Percentiles rank a stretch among this genome's conserved stretches.
These are phyloP conservation scores for Ridgeia piscesae DNA, from an alignment of 1,140 invertebrate species.

Conservation along the genomic window DNA sequence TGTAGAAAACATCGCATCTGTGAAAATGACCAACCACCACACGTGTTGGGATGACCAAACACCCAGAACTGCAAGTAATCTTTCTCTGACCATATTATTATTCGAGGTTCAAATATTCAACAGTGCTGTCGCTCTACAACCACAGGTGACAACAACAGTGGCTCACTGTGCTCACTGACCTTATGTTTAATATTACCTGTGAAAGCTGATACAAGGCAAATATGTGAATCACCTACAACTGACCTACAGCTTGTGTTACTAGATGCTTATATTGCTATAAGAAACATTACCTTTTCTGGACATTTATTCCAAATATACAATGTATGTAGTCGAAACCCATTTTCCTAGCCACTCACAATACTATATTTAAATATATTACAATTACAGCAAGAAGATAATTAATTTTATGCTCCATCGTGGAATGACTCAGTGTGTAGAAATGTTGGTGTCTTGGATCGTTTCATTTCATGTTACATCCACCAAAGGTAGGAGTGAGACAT, in stretches of 20 bases:
- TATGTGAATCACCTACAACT: neutral
- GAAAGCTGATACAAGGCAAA: neutral
- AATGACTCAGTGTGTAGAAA: neutral
- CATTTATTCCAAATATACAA: no score
- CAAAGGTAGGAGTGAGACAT: no score
- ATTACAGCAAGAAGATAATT: neutral
- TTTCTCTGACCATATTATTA: no score
- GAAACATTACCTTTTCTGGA: neutral
- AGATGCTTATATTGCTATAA: neutral
- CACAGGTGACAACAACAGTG: neutral
- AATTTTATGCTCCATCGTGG: neutral
- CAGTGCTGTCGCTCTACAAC: neutral
- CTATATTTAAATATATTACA: no score
- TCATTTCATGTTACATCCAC: no score
- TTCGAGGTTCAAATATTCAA: neutral
- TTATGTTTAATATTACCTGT: neutral
- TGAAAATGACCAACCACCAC: no score
- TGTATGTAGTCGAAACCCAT: no score
- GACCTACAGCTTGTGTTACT: neutral
- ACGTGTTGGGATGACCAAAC: no score
- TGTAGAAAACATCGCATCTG: no score
- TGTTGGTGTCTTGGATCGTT: neutral
- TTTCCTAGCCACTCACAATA: no score
- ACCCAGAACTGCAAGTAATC: neutral
- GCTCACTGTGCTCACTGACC: neutral